phyloP scores from a whole-genome alignment of 2,888 invertebrate genomes.

The Lasiommata megera region DNA sequence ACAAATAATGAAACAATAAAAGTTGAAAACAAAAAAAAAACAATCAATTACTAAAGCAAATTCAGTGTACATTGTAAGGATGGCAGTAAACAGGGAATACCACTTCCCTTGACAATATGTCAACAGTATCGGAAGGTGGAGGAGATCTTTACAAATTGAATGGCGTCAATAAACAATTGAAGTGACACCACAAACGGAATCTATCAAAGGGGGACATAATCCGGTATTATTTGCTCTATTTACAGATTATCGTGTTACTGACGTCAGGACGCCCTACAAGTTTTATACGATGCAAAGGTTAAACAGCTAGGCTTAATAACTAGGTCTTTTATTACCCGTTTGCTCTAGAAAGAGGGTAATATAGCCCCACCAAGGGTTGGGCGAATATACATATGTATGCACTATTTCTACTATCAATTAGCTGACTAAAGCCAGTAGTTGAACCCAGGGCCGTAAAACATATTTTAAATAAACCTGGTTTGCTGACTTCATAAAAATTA shows the following conservation, averaged over 20 bases:
- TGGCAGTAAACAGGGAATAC: slow-evolving; percentile 2
- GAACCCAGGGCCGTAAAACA: too few relatives aligned
- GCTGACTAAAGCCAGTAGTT: too few relatives aligned
- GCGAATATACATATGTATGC: too few relatives aligned
- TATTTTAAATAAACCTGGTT: too few relatives aligned
- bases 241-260: slow-evolving; percentile 22
- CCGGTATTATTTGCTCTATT: slow-evolving; percentile 26
- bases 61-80: not conserved
- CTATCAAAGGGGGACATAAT: slow-evolving; percentile 25
- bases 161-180: slow-evolving; percentile 29
- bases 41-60: not conserved
- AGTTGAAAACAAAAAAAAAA: not conserved
- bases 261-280: not conserved
- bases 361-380: too few relatives aligned
- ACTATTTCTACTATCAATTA: too few relatives aligned
- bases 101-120: not conserved
- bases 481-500: too few relatives aligned
- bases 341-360: too few relatives aligned
- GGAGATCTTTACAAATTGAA: slow-evolving; percentile 12
- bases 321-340: too few relatives aligned
- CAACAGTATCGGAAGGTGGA: slow-evolving; percentile 7
- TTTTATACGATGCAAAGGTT: not conserved
- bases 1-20: not conserved
- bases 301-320: not conserved
- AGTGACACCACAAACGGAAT: slow-evolving; percentile 23